Base-by-base conservation (phyloP, 2,797 vertebrate species). In the Florisuga fusca region DNA sequence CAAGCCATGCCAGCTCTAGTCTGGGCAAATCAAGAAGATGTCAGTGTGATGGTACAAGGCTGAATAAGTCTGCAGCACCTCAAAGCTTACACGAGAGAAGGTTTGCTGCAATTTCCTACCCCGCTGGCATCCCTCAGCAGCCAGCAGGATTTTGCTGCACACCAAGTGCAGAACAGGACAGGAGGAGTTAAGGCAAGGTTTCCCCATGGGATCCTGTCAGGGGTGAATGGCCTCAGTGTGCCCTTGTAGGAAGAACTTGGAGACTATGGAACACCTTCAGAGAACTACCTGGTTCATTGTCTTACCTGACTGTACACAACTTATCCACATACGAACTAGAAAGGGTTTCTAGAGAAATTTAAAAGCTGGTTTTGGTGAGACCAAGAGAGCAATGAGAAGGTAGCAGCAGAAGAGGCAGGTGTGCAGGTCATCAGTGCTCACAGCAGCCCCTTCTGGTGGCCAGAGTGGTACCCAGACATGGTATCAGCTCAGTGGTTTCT, bases 11-110 rank as follows among this genome's bases (percentile, higher is more conserved):
- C 94, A 96, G 73, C 71, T 93, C 90, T 16, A 92, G 94, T 93
- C 93, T 93, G 94, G 95, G 92, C 94, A 93, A 53, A 96, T 91
- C 78, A 85, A 63, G 83, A 87, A 27, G 3, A 1, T 79, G 85
- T 96, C 96, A 96, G 54, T 63, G 17, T 72, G 92, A 90, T 74
- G 91, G 83, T 59, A 92, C 11, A 36, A 93, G 89, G 87, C 59
- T 92, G 81, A 96, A 90, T 91, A 93, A 95, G 77, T 63, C 48
- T 93, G 80, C 93, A 95, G 82, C 94, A 96, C 94, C 94, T 95
- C 33, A 69, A 66, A 83, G 75, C 84, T 95, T 94, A 78, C 94
- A 91, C 1, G 1, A 81, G 89, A 89, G 89, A 43, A 93, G 88
- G 20, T 1, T 1, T 41, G 3, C 72, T 68, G 83, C 72, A 45